These are phyloP conservation scores for Pristionchus arcanus DNA, from an alignment of 2,888 invertebrate genomes.

Conservation along the genomic window DNA sequence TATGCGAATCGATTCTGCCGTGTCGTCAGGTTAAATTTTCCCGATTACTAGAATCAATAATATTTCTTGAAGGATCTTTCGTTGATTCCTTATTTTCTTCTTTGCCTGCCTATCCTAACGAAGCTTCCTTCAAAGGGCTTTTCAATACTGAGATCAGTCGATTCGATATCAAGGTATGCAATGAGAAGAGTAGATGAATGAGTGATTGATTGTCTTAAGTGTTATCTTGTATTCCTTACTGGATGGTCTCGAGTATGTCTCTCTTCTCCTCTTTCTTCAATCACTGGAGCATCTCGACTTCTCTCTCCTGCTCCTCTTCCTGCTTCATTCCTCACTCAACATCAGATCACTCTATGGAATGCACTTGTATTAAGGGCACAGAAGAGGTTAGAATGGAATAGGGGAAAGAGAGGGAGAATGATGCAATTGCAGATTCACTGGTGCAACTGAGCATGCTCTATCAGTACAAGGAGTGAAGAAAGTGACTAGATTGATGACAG, in stretches of 20 bases:
- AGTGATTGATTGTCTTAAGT: background rate
- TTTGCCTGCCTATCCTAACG: slow-evolving; percentile 22
- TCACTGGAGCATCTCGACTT: slow-evolving; percentile 16
- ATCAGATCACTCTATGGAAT: slow-evolving; percentile 26
- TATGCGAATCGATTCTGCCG: slow-evolving; percentile 33
- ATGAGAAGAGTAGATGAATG: background rate
- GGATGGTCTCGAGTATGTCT: slow-evolving; percentile 19
- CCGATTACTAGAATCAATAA: background rate
- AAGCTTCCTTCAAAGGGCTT: background rate
- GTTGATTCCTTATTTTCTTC: slow-evolving; percentile 38
- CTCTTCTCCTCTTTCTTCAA: slow-evolving; percentile 13
- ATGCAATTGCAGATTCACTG: background rate
- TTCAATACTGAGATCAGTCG: slow-evolving; percentile 16
- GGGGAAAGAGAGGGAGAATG: background rate
- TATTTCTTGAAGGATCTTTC: slow-evolving; percentile 33
- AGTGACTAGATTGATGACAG: slow-evolving; percentile 16
- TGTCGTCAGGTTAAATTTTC: slow-evolving; percentile 1
- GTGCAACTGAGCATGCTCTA: background rate
- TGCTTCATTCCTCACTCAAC: background rate
- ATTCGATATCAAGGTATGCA: slow-evolving; percentile 52
- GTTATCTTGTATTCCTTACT: background rate
- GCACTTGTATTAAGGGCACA: slow-evolving; percentile 34
- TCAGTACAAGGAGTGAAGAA: slow-evolving; percentile 5
- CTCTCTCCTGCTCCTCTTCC: slow-evolving; percentile 42
- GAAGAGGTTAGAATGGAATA: slow-evolving; percentile 12